These are phyloP conservation scores for Bursaphelenchus mucronatus DNA, from an alignment of 1,140 invertebrate genomes.

Conservation along the genomic window DNA sequence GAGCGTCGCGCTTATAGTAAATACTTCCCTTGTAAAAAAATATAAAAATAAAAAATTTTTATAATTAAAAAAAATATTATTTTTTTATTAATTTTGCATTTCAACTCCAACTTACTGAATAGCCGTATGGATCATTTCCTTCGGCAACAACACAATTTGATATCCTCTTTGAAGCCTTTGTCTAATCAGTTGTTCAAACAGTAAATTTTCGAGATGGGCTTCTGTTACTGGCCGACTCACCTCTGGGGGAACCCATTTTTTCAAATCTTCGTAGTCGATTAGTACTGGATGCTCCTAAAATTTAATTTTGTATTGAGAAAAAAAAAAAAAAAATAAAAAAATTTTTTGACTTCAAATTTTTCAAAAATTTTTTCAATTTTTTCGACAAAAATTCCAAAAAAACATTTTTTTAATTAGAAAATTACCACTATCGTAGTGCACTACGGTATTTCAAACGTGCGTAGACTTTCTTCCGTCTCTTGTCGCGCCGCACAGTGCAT, in stretches of 20 bases:
- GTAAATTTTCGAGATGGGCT: constrained; percentile 65
- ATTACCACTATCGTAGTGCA: too few relatives aligned
- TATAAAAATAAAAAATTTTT: too few relatives aligned
- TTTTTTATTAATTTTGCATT: too few relatives aligned
- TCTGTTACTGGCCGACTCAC: constrained; percentile 17
- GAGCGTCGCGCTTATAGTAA: too few relatives aligned
- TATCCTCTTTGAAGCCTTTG: constrained; percentile 76
- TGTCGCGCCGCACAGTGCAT: too few relatives aligned
- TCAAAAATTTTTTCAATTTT: constrained; percentile 74
- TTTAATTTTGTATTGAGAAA: background rate
- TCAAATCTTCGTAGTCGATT: constrained; percentile 42
- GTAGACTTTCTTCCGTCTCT: too few relatives aligned
- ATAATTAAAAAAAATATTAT: too few relatives aligned
- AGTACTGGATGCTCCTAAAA: constrained; percentile 34
- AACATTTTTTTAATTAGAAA: too few relatives aligned
- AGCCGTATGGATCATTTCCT: constrained; percentile 44
- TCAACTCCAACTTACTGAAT: constrained; percentile 20
- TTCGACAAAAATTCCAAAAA: too few relatives aligned
- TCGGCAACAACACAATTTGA: constrained; percentile 58
- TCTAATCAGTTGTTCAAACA: constrained; percentile 83
- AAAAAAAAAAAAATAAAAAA: too few relatives aligned
- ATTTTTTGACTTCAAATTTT: background rate
- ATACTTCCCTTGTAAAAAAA: too few relatives aligned
- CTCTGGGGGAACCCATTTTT: constrained; percentile 33
- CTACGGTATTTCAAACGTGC: too few relatives aligned